Evolutionary conservation across 2,797 vertebrate genomes (phyloP).

Genomic region (Cryptoprocta ferox): DNA sequence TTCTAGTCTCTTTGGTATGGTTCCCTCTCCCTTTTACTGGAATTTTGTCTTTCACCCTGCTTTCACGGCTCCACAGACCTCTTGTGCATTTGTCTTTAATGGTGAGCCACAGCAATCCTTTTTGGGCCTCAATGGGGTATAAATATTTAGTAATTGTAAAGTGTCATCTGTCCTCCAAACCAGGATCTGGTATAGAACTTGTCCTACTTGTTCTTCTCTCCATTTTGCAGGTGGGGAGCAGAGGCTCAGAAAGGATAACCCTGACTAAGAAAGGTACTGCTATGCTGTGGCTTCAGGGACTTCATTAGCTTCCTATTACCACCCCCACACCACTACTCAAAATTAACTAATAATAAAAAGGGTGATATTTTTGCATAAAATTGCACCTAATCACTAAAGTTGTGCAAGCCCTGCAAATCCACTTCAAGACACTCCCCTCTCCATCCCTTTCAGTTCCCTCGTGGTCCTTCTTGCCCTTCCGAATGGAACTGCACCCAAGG

Average conservation of each 20-base stretch:
- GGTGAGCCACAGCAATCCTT: not conserved
- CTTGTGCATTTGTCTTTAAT: not conserved
- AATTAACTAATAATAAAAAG: not conserved
- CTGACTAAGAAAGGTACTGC: not conserved
- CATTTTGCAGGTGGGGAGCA: not conserved
- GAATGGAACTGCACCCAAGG: not conserved
- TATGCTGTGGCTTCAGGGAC: not conserved
- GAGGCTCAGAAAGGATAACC: not conserved
- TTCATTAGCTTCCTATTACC: not conserved
- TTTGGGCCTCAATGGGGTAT: not conserved
- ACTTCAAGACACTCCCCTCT: not conserved
- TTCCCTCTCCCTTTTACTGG: not conserved
- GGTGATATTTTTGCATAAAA: not conserved
- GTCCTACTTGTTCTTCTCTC: not conserved
- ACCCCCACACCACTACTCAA: not conserved
- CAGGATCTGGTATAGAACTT: not conserved
- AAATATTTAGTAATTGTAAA: not conserved
- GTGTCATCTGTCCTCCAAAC: not conserved
- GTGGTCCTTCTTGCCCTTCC: not conserved
- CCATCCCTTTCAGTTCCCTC: not conserved
- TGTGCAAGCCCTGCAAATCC: fast-evolving
- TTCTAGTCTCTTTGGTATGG: not conserved
- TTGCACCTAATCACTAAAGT: not conserved
- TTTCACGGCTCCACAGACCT: not conserved
- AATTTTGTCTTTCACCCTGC: not conserved